phyloP scores from a whole-genome alignment of 2,888 invertebrate genomes.

The Erebia ligea region DNA sequence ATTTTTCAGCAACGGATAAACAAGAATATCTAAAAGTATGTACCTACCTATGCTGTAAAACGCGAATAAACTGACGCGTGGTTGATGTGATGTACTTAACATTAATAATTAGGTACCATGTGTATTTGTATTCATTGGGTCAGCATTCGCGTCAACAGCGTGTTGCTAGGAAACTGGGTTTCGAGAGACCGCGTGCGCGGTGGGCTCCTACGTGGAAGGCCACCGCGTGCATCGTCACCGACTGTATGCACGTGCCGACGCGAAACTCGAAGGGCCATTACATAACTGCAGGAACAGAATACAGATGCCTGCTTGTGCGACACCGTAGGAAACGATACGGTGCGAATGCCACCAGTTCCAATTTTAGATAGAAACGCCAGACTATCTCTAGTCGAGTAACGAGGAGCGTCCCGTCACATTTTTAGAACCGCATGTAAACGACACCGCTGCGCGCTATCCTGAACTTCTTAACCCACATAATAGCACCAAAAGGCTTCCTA shows the following conservation, averaged over 20 bases:
- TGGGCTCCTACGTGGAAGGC: constrained; percentile 70
- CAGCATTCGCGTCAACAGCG: constrained; percentile 78
- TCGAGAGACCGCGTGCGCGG: constrained; percentile 57
- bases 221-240: constrained; percentile 64
- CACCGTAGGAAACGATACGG: constrained; percentile 58
- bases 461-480: constrained; percentile 45
- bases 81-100: constrained; percentile 76
- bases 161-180: constrained; percentile 81
- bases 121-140: constrained; percentile 79
- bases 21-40: constrained; percentile 39
- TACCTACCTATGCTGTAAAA: constrained; percentile 38
- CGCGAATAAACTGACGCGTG: constrained; percentile 52
- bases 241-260: constrained; percentile 64
- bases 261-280: constrained; percentile 68
- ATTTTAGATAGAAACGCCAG: constrained; percentile 78
- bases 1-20: constrained; percentile 47
- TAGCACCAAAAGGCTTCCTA: constrained; percentile 44
- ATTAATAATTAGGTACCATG: constrained; percentile 66
- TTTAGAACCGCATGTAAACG: constrained; percentile 80
- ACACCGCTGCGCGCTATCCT: constrained; percentile 59
- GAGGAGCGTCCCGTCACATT: constrained; percentile 69
- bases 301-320: constrained; percentile 52
- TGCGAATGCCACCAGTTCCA: constrained; percentile 71
- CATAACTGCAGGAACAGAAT: constrained; percentile 67
- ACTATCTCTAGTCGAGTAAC: constrained; percentile 55